Base-by-base conservation (phyloP, 2,888 invertebrate species). In the Lasioglossum calceatum region DNA sequence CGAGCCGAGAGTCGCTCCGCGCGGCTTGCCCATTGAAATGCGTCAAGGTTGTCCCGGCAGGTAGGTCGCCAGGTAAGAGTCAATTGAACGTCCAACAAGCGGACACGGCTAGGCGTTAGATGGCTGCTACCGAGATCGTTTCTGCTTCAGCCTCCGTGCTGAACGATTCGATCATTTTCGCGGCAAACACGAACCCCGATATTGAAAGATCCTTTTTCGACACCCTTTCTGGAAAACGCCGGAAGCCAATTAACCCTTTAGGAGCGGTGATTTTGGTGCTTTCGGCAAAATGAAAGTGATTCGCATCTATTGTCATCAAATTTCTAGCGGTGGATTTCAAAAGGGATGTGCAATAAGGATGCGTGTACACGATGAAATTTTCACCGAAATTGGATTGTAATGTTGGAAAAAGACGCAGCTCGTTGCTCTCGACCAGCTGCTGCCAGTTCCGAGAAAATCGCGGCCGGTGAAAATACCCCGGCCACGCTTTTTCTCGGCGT, bases 11-110 rank as follows among this genome's bases (percentile, higher is more conserved):
- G 54, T n/a, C 54, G 54, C 10, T 54, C 54, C 54, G 54, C 54
- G 79, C 77, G 81, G 81, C 84, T 64, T 84, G 87, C 72, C 85
- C 87, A 87, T 88, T 89, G 86, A 91, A 89, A 84, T 84, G 87
- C 89, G 85, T 87, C 91, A 92, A 92, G 92, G 92, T 91, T 88
- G 87, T 73, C 84, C 79, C 86, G 88, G 54, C 86, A 88, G 91
- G 88, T 88, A 90, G 88, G 87, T 89, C 86, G 88, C 79, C 88
- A 70, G 78, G 81, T 79, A 88, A 88, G 71, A 90, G 82, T 82
- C 87, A 72, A 88, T 84, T 84, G 85, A 78, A 85, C 87, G 84
- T 81, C 81, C 64, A 80, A 67, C 77, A 12, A 82, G n/a, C 76
- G 81, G 36, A 67, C 67, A 67, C 67, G 75, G 54, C 78, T 76